These are phyloP conservation scores for Noctua pronuba DNA, from an alignment of 2,888 invertebrate genomes.

Conservation along the genomic window DNA sequence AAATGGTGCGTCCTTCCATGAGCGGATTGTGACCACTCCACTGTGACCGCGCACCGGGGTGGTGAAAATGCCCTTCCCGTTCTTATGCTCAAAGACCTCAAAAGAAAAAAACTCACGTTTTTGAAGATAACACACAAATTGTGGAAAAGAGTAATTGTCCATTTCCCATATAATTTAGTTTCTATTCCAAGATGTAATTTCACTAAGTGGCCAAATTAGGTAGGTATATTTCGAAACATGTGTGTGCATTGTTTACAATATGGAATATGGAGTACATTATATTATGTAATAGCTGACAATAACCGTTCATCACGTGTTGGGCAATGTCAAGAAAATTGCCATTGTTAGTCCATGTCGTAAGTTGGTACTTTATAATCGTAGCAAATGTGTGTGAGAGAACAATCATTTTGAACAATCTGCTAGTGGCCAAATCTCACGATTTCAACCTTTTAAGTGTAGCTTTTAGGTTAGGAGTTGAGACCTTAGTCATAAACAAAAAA, in stretches of 20 bases:
- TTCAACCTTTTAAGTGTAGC: not conserved
- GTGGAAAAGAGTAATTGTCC: not conserved
- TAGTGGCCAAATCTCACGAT: constrained; percentile 1
- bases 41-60: not conserved
- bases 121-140: no score
- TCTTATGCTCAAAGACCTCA: no score
- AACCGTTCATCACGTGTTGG: constrained; percentile 40
- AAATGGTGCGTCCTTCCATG: not conserved
- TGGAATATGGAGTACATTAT: constrained; percentile 23
- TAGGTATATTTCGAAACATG: constrained; percentile 1
- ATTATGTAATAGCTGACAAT: constrained; percentile 30
- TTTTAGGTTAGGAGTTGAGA: not conserved
- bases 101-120: not conserved
- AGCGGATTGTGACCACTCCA: not conserved
- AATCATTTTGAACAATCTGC: not conserved
- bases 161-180: constrained; percentile 1
- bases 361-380: constrained; percentile 32
- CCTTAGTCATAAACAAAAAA: not conserved
- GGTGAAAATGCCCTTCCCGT: no score
- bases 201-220: constrained; percentile 18
- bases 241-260: constrained; percentile 1
- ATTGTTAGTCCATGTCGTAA: constrained; percentile 43
- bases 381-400: constrained; percentile 19
- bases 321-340: constrained; percentile 48
- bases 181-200: constrained; percentile 10